phyloP scores from a whole-genome alignment of 2,113 vertebrate genomes.

The Chionodraco myersi region DNA sequence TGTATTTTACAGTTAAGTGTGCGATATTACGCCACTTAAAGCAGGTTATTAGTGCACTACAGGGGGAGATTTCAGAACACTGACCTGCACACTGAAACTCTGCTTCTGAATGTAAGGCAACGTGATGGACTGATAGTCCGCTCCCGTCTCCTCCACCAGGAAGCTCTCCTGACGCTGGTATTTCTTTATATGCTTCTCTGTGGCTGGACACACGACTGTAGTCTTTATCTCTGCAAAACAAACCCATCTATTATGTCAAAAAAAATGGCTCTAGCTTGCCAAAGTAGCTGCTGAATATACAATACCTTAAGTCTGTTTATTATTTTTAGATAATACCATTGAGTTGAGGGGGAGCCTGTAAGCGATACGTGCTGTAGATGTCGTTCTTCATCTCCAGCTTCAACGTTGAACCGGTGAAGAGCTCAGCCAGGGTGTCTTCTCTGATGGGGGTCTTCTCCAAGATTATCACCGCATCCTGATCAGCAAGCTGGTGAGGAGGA shows the following conservation, averaged over 20 bases:
- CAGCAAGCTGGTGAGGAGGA: constrained; percentile 80
- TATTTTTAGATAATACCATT: constrained; percentile 80
- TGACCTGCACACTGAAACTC: constrained; percentile 93
- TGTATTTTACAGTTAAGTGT: neutral
- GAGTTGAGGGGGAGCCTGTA: constrained; percentile 87
- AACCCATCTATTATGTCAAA: neutral
- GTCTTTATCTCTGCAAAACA: constrained; percentile 90
- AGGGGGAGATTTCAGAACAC: neutral
- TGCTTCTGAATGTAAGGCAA: constrained; percentile 90
- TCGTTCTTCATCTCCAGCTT: constrained; percentile 91
- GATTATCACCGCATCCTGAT: constrained; percentile 90
- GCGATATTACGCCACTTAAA: too few relatives aligned
- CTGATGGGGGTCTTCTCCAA: constrained; percentile 95
- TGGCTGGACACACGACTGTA: constrained; percentile 92
- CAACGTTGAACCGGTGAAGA: constrained; percentile 83
- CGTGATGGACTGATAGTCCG: constrained; percentile 88
- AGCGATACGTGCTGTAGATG: constrained; percentile 92
- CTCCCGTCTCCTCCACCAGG: constrained; percentile 88
- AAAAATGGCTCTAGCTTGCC: too few relatives aligned
- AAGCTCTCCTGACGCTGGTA: constrained; percentile 88
- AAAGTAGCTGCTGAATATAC: neutral
- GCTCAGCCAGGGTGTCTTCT: constrained; percentile 83
- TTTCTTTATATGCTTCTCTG: constrained; percentile 93
- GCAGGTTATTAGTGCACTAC: neutral
- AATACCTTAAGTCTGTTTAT: neutral